Conservation (phyloP, 2,797 vertebrate genomes). For the Gambusia yucatana region DNA sequence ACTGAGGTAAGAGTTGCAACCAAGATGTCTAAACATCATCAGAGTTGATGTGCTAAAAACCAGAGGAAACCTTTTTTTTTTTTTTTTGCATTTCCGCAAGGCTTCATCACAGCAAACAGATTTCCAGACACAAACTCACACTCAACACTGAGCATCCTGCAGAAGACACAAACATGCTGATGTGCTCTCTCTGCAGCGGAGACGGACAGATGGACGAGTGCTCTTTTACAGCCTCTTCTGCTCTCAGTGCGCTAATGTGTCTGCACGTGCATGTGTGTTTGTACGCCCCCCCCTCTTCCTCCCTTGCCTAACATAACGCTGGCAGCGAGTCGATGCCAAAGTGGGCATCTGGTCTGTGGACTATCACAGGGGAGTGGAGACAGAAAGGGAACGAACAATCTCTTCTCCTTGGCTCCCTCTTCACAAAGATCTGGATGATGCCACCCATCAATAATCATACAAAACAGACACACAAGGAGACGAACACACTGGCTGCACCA, state of each 20-base stretch:
- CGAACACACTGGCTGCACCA: slow-evolving; percentile 2
- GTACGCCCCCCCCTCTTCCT: not conserved
- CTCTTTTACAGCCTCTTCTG: slow-evolving; percentile 61
- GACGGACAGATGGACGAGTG: slow-evolving; percentile 69
- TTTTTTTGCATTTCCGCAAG: slow-evolving; percentile 8
- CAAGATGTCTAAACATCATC: not conserved
- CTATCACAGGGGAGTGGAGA: slow-evolving; percentile 59
- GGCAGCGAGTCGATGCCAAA: slow-evolving; percentile 66
- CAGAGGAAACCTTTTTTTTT: not conserved
- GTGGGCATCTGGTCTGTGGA: slow-evolving; percentile 75
- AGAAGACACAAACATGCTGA: slow-evolving; percentile 45
- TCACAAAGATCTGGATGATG: slow-evolving; percentile 24
- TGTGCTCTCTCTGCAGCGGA: slow-evolving; percentile 43
- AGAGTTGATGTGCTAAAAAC: not conserved
- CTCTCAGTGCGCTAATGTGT: slow-evolving; percentile 11
- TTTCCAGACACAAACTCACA: slow-evolving; percentile 14
- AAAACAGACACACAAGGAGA: slow-evolving; percentile 18
- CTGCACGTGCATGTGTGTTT: slow-evolving; percentile 25
- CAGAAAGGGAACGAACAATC: slow-evolving; percentile 17
- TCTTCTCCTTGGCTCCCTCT: slow-evolving; percentile 14
- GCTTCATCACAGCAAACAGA: slow-evolving; percentile 6
- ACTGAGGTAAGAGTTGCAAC: not conserved
- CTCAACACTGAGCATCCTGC: slow-evolving; percentile 15
- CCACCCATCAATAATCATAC: slow-evolving; percentile 24
- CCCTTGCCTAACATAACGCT: slow-evolving; percentile 53